These are phyloP conservation scores for Calliphora vomitoria DNA, from an alignment of 2,888 invertebrate genomes.

Conservation along the genomic window DNA sequence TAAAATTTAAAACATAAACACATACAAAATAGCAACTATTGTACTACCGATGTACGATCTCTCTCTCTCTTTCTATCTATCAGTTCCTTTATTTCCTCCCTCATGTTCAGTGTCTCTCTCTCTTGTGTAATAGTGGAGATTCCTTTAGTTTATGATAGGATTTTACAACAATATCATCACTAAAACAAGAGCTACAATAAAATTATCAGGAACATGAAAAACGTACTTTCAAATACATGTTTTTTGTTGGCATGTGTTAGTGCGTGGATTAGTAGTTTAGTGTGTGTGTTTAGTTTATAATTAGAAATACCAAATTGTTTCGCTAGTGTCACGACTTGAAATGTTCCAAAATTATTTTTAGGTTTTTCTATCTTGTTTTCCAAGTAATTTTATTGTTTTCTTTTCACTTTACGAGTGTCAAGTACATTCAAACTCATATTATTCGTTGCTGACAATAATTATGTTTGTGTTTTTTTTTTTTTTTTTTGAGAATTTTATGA, in stretches of 20 bases:
- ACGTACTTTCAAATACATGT: not conserved
- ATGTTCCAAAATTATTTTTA: constrained; percentile 11
- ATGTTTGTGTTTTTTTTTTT: not conserved
- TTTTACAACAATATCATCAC: constrained; percentile 33
- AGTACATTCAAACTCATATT: constrained; percentile 20
- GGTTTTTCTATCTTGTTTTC: constrained; percentile 39
- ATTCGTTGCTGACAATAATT: not conserved
- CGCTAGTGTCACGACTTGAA: constrained; percentile 31
- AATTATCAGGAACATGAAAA: not conserved
- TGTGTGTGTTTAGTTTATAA: constrained; percentile 42
- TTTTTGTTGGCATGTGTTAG: not conserved
- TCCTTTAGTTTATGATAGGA: constrained; percentile 40
- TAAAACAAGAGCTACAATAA: not conserved
- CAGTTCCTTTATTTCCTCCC: not conserved
- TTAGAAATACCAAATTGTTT: constrained; percentile 48
- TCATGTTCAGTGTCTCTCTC: constrained; percentile 11
- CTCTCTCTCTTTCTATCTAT: not conserved
- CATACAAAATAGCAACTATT: not conserved
- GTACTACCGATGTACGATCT: not conserved
- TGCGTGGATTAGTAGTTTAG: constrained; percentile 10
- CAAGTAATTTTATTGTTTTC: constrained; percentile 33
- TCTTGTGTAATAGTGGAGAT: constrained; percentile 6
- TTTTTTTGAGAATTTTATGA: constrained; percentile 16
- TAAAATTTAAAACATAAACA: constrained; percentile 28
- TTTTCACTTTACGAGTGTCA: constrained; percentile 50